Base-by-base conservation (phyloP, 2,888 invertebrate species). In the Orthosia cruda region DNA sequence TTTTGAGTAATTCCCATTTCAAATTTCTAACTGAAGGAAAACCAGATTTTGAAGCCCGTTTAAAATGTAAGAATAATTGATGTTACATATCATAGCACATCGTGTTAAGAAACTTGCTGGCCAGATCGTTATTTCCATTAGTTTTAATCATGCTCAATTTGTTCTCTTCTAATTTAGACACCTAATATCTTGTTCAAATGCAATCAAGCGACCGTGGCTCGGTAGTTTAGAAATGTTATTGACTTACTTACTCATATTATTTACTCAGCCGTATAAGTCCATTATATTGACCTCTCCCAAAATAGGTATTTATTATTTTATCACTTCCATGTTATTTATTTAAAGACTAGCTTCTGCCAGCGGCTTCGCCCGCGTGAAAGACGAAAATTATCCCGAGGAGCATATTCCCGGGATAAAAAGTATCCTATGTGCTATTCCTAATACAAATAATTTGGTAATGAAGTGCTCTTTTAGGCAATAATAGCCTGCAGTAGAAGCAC, bases 91-190 rank as follows among this genome's bases (percentile, higher is more conserved):
- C 32, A 16, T 49, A 5, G 13, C 12, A n/a, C 23, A 50, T 23
- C 11, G 5, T 45, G 52, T 54, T 3, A 59, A 55, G n/a, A 54
- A 20, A 40, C 18, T 18, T 32, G n/a, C 40, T 26, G 15, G 18
- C 18, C 50, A 52, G 16, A 15, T 23, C 16, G 13, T 58, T 54
- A 49, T 62, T 66, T 4, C 52, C 47, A 77, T 68, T 77, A 57
- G 18, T 65, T 77, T 77, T 77, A 79, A 79, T 79, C 68, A 77
- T 47, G 50, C 9, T 64, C 59, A 79, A 69, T 83, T 79, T 55
- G 54, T 9, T 67, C 40, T 49, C 20, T 62, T 59, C 50, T 77
- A 61, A 68, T 77, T 50, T 26, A 11, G 7, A 57, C 65, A 26
- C 15, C 20, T 40, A n/a, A 40, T 40, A 49, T 81, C 75, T 63